Evolutionary conservation across 2,888 invertebrate species (phyloP).

Genomic region (Tetropium fuscum): DNA sequence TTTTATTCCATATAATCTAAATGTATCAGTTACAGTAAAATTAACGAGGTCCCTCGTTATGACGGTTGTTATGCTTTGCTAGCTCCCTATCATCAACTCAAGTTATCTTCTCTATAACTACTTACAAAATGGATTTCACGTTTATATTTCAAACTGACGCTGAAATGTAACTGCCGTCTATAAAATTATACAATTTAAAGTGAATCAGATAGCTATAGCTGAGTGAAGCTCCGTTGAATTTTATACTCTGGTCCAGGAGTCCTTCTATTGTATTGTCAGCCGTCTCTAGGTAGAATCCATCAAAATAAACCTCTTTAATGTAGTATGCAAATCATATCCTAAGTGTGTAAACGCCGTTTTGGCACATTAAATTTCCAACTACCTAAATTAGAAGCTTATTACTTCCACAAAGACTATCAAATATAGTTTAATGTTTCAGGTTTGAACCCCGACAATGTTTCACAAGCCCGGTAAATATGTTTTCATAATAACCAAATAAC

Average conservation of each 20-base stretch:
- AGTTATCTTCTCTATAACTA: too few relatives aligned
- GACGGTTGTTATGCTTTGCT: too few relatives aligned
- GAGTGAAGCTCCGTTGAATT: slow-evolving; percentile 13
- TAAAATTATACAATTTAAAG: slow-evolving; percentile 4
- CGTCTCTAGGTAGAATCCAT: slow-evolving; percentile 26
- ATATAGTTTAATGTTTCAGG: slow-evolving; percentile 22
- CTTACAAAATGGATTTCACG: too few relatives aligned
- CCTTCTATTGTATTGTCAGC: slow-evolving; percentile 21
- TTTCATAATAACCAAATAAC: not conserved
- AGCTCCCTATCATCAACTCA: too few relatives aligned
- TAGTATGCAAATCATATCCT: slow-evolving; percentile 26
- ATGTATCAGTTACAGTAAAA: too few relatives aligned
- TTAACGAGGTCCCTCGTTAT: too few relatives aligned
- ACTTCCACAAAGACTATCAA: slow-evolving; percentile 18
- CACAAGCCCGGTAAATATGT: not conserved
- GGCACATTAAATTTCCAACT: slow-evolving; percentile 19
- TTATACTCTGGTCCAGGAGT: slow-evolving; percentile 13
- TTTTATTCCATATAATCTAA: too few relatives aligned
- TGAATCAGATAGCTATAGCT: not conserved
- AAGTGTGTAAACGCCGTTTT: slow-evolving; percentile 19
- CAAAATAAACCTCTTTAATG: slow-evolving; percentile 20
- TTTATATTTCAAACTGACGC: too few relatives aligned
- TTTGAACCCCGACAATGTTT: slow-evolving; percentile 1
- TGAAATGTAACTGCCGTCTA: not conserved
- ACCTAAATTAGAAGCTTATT: slow-evolving; percentile 25